Conservation (phyloP, 2,113 vertebrate species). For the Indicator indicator region DNA sequence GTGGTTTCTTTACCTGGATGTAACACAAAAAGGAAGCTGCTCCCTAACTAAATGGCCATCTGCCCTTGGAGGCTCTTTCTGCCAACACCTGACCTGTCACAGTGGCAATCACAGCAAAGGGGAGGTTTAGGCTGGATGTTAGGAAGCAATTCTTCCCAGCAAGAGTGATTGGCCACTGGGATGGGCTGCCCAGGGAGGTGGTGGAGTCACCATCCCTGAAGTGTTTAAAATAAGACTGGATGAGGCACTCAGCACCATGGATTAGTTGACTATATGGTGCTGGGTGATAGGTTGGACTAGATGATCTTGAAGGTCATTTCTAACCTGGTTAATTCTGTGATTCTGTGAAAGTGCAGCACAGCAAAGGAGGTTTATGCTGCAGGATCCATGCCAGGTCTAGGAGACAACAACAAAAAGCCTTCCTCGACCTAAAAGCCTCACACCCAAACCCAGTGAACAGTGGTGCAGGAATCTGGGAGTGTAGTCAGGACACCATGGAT, state of each 20-base stretch:
- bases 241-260: no score
- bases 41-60: neutral
- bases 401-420: neutral
- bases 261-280: no score
- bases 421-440: neutral
- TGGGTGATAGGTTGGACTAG: no score
- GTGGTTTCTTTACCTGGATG: neutral
- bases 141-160: no score
- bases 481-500: rapidly evolving
- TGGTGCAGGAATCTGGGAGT: neutral
- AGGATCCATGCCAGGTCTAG: neutral
- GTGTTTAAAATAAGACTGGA: no score
- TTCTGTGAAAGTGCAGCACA: neutral
- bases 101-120: neutral
- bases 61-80: neutral
- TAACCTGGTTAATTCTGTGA: no score
- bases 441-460: neutral
- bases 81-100: neutral
- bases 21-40: neutral
- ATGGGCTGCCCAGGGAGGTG: no score
- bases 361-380: rapidly evolving
- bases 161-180: no score
- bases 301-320: no score
- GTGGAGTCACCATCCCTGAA: no score
- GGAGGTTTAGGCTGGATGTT: no score